Evolutionary conservation across 2,888 invertebrate species (phyloP).

Genomic region (Timandra comae): DNA sequence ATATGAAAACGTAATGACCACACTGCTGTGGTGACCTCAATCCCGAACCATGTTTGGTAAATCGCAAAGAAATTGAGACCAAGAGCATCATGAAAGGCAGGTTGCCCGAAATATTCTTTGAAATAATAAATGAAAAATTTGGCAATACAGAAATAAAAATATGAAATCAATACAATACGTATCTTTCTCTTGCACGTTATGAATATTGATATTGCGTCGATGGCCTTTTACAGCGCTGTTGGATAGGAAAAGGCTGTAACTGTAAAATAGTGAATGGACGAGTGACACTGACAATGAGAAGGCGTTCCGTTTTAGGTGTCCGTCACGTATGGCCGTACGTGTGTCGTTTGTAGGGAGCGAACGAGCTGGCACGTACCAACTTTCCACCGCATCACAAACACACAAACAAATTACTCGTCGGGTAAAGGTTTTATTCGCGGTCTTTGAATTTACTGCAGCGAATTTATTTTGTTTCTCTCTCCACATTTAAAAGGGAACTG

Average conservation of each 20-base stretch:
- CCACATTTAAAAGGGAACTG: conserved; percentile 9
- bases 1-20: no score
- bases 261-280: conserved; percentile 65
- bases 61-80: no score
- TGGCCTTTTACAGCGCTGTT: conserved; percentile 42
- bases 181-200: conserved; percentile 54
- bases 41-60: no score
- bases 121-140: no score
- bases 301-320: conserved; percentile 50
- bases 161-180: neutral
- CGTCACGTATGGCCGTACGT: conserved; percentile 62
- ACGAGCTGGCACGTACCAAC: conserved; percentile 43
- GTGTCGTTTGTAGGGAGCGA: conserved; percentile 40
- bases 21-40: no score
- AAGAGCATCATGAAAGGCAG: no score
- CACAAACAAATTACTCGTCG: conserved; percentile 37
- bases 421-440: conserved; percentile 26
- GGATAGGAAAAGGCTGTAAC: conserved; percentile 57
- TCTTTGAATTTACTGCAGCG: conserved; percentile 23
- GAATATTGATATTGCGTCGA: conserved; percentile 60
- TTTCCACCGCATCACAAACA: conserved; percentile 53
- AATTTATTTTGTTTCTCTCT: conserved; percentile 7
- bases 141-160: no score
- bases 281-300: conserved; percentile 66
- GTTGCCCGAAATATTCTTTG: no score